Percentiles rank a stretch among this genome's conserved stretches.
Evolutionary conservation across 2,888 invertebrate species (phyloP).

Genomic region (Ramazzottius varieornatus): DNA sequence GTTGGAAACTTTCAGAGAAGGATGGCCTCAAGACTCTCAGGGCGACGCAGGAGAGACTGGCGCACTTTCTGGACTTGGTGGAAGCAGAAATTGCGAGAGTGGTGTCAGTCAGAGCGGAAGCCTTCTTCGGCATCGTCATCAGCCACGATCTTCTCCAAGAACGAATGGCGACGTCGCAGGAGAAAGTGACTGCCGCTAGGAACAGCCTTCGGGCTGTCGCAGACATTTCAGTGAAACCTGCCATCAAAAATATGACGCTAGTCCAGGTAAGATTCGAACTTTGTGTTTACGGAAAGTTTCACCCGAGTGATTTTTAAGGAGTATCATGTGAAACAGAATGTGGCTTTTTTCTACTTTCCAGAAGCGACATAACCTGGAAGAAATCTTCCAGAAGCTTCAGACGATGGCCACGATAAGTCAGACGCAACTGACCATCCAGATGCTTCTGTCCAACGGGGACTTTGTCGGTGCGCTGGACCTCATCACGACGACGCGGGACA

Average conservation of each 20-base stretch:
- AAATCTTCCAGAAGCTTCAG: background rate
- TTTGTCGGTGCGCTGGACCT: constrained; percentile 89
- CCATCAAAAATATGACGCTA: background rate
- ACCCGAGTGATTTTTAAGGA: background rate
- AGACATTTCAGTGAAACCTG: background rate
- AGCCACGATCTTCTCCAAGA: constrained; percentile 1
- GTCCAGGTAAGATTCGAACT: background rate
- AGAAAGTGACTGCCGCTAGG: background rate
- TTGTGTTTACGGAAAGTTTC: background rate
- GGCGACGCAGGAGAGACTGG: background rate
- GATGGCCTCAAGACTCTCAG: no score
- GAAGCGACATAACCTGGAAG: background rate
- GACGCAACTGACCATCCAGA: constrained; percentile 86
- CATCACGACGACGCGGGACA: constrained; percentile 81
- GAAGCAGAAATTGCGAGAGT: background rate
- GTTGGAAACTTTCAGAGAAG: no score
- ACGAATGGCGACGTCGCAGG: background rate
- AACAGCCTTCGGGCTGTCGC: background rate
- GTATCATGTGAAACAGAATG: background rate
- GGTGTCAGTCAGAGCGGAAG: background rate
- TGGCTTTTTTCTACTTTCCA: no score
- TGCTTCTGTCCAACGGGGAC: constrained; percentile 72
- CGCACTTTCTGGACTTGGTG: background rate
- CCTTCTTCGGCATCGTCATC: background rate
- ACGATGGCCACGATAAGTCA: constrained; percentile 68